Evolutionary conservation across 2,113 vertebrate species (phyloP).

Genomic region (Greenwoodochromis staneri): DNA sequence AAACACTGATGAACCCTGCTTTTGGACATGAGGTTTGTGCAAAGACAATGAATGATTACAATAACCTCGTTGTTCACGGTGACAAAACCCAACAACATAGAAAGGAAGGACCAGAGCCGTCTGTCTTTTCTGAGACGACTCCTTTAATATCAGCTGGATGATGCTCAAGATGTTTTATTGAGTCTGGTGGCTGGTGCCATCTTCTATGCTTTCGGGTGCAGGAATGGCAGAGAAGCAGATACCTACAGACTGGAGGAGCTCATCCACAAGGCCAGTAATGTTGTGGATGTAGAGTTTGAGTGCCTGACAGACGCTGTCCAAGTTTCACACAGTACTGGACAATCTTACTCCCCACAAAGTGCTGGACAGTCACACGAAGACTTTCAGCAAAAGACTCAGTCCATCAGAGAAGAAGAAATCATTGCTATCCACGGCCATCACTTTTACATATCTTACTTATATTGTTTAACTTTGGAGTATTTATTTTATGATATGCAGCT

Average conservation of each 20-base stretch:
- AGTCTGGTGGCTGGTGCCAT: background rate
- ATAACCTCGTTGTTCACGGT: background rate
- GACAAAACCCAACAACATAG: background rate
- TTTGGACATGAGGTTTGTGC: background rate
- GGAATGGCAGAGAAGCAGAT: background rate
- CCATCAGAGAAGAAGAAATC: background rate
- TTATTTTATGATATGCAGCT: background rate
- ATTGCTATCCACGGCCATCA: background rate
- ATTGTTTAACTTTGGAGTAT: background rate
- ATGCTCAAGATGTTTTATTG: background rate
- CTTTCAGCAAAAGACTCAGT: background rate
- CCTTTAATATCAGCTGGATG: background rate
- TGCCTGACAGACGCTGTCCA: background rate
- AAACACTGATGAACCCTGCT: background rate
- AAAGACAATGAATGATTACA: background rate
- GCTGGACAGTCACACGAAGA: background rate
- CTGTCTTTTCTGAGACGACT: background rate
- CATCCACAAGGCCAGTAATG: background rate
- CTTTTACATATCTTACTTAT: background rate
- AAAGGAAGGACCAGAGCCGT: background rate
- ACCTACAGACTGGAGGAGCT: background rate
- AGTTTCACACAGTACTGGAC: background rate
- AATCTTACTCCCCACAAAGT: background rate
- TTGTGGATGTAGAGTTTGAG: background rate
- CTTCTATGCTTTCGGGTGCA: fast-evolving